phyloP scores from a whole-genome alignment of 1,140 invertebrate genomes.

The Sycophaga agraensis region DNA sequence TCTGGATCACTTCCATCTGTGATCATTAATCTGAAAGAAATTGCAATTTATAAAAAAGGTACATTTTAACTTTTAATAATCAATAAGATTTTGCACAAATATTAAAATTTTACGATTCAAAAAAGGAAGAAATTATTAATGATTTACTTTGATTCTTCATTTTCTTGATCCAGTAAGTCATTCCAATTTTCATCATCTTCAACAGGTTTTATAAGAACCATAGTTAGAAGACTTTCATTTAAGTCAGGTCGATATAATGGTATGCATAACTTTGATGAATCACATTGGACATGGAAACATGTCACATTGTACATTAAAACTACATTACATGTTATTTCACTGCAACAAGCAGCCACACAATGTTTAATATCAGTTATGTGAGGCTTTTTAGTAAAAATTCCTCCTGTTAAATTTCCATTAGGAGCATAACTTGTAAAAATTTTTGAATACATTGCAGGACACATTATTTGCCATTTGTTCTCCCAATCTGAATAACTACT shows the following conservation, averaged over 20 bases:
- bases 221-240: conserved; percentile 64
- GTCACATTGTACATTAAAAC: conserved; percentile 74
- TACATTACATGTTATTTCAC: conserved; percentile 69
- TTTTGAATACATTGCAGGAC: conserved; percentile 44
- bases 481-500: conserved; percentile 43
- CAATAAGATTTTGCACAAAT: too few relatives aligned
- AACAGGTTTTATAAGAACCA: conserved; percentile 77
- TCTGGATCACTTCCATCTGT: conserved; percentile 54
- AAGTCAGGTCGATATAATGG: conserved; percentile 64
- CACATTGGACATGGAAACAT: conserved; percentile 77
- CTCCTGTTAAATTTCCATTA: conserved; percentile 62
- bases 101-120: background rate
- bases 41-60: background rate
- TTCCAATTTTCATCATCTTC: conserved; percentile 59
- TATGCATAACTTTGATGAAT: conserved; percentile 68
- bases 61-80: too few relatives aligned
- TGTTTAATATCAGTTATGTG: conserved; percentile 60
- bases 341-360: conserved; percentile 76
- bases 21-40: conserved; percentile 42
- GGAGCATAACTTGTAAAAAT: conserved; percentile 52
- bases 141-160: conserved; percentile 37
- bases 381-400: conserved; percentile 63
- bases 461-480: conserved; percentile 42
- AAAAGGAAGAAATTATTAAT: background rate
- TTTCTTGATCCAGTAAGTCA: conserved; percentile 51